Conservation (phyloP, 1,140 invertebrate species). For the Drosophila obscura region DNA sequence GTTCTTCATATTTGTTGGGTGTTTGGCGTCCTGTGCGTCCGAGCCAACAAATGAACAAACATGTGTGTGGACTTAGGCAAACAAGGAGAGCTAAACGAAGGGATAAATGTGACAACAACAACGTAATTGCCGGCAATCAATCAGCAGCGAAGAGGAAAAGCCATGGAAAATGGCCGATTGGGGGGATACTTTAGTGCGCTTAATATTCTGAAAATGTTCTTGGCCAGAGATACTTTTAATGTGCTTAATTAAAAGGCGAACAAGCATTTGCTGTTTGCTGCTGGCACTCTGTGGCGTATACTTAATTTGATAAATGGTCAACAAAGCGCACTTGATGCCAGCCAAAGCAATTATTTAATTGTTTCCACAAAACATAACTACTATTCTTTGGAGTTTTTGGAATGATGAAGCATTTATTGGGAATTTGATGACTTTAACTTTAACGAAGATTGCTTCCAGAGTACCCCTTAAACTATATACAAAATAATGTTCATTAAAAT, state of each 20-base stretch:
- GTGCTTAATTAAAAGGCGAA: constrained; percentile 47
- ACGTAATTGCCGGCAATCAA: constrained; percentile 44
- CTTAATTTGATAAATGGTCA: constrained; percentile 51
- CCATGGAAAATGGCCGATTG: constrained; percentile 35
- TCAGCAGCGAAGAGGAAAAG: constrained; percentile 27
- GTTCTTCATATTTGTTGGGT: constrained; percentile 29
- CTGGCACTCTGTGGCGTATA: constrained; percentile 41
- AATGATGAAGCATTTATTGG: no score
- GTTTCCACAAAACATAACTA: no score
- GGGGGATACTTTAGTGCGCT: constrained; percentile 37
- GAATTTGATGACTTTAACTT: no score
- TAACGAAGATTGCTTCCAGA: no score
- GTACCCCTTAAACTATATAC: no score
- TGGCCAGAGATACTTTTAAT: constrained; percentile 28
- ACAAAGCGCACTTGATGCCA: constrained; percentile 2
- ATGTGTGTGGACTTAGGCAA: constrained; percentile 26
- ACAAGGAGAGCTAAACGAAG: constrained; percentile 32
- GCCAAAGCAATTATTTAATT: no score
- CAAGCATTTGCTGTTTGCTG: constrained; percentile 33
- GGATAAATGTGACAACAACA: constrained; percentile 46
- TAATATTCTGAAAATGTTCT: constrained; percentile 48
- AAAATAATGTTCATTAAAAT: no score
- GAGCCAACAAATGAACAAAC: constrained; percentile 41
- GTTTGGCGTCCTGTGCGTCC: background rate
- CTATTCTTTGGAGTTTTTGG: no score